phyloP scores from a whole-genome alignment of 2,797 vertebrate species.

The Urocyon cinereoargenteus region DNA sequence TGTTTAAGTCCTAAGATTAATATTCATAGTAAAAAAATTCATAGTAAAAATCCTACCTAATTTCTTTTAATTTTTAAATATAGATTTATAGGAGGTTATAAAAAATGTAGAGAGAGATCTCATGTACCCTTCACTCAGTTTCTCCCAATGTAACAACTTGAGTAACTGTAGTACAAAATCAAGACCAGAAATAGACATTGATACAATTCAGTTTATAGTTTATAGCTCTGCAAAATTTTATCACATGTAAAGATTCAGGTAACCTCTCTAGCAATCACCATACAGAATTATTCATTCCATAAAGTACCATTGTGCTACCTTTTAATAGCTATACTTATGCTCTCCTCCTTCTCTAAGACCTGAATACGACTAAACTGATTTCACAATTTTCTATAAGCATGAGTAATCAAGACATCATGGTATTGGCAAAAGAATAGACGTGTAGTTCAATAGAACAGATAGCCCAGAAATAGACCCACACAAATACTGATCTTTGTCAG shows the following conservation, averaged over 20 bases:
- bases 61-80: not conserved
- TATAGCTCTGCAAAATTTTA: not conserved
- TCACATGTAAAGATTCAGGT: not conserved
- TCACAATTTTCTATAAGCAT: not conserved
- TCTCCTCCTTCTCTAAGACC: no score
- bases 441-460: not conserved
- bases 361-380: not conserved
- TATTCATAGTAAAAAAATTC: not conserved
- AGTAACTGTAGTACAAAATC: not conserved
- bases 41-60: not conserved
- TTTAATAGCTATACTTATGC: not conserved
- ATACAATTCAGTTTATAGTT: not conserved
- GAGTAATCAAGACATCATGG: not conserved
- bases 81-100: not conserved
- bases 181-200: not conserved
- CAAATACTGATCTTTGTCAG: not conserved
- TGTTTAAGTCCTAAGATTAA: not conserved
- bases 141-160: not conserved
- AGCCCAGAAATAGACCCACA: not conserved
- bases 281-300: not conserved
- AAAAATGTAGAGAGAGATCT: not conserved
- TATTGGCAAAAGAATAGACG: not conserved
- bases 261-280: not conserved
- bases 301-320: not conserved
- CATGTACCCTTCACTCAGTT: not conserved